phyloP scores from a whole-genome alignment of 2,113 vertebrate genomes.

The Abramis brama region DNA sequence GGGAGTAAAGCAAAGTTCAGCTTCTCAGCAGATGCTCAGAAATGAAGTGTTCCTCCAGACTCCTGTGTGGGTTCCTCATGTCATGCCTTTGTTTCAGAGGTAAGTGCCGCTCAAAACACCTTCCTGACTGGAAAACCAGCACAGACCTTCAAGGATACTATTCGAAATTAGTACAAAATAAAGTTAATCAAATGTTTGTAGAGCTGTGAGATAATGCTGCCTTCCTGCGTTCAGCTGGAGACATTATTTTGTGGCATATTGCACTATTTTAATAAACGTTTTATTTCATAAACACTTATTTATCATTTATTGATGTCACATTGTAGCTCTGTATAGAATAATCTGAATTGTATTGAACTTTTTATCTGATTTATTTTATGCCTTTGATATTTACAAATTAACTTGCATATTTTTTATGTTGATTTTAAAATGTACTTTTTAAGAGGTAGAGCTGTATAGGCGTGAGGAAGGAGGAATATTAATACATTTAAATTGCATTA shows the following conservation, averaged over 20 bases:
- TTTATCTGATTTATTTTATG: not conserved
- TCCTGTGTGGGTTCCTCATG: conserved; percentile 29
- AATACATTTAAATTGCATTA: not conserved
- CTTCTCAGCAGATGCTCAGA: conserved; percentile 7
- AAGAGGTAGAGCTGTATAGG: not conserved
- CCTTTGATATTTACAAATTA: not conserved
- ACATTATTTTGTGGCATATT: not conserved
- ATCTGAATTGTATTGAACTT: not conserved
- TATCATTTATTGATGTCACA: not conserved
- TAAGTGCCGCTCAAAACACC: conserved; percentile 21
- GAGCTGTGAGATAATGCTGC: not conserved
- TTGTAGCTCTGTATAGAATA: not conserved
- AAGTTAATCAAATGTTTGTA: not conserved
- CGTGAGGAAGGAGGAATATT: not conserved
- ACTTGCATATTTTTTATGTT: not conserved
- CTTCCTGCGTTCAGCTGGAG: not conserved
- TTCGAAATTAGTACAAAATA: not conserved
- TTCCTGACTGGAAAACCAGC: not conserved
- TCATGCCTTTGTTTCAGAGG: conserved; percentile 33
- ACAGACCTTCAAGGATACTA: not conserved
- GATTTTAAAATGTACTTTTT: not conserved
- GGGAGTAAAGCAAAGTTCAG: not conserved
- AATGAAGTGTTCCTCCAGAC: conserved; percentile 34
- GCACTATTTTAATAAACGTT: not conserved
- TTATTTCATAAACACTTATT: not conserved